Conservation (phyloP, 2,888 invertebrate species). For the Melieria omissa region DNA sequence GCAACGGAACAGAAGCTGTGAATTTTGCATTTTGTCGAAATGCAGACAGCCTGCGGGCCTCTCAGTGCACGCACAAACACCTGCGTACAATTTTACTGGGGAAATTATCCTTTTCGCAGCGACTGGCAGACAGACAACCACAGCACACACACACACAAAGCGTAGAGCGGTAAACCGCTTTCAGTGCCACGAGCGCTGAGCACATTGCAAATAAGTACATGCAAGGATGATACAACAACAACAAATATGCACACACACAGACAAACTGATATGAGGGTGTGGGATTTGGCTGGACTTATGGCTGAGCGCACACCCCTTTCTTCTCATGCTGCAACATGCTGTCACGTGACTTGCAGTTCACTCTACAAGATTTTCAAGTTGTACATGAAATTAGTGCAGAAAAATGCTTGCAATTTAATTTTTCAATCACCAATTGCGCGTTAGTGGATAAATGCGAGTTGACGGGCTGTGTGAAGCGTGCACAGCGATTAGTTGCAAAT, state of each 20-base stretch:
- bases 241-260: neutral
- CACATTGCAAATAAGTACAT: neutral
- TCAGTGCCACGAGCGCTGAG: neutral
- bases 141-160: neutral
- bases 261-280: no score
- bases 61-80: constrained; percentile 33
- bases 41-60: constrained; percentile 19
- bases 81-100: constrained; percentile 10
- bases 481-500: constrained; percentile 1
- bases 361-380: no score
- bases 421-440: neutral
- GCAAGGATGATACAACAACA: neutral
- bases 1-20: no score
- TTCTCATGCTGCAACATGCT: no score
- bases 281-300: no score
- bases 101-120: neutral
- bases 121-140: neutral
- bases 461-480: neutral
- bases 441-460: constrained; percentile 20
- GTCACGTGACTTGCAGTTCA: no score
- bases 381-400: no score
- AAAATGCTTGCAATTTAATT: no score
- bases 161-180: neutral
- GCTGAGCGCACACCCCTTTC: no score
- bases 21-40: neutral